Conservation (phyloP, 2,888 invertebrate genomes). For the Andrena praecox region DNA sequence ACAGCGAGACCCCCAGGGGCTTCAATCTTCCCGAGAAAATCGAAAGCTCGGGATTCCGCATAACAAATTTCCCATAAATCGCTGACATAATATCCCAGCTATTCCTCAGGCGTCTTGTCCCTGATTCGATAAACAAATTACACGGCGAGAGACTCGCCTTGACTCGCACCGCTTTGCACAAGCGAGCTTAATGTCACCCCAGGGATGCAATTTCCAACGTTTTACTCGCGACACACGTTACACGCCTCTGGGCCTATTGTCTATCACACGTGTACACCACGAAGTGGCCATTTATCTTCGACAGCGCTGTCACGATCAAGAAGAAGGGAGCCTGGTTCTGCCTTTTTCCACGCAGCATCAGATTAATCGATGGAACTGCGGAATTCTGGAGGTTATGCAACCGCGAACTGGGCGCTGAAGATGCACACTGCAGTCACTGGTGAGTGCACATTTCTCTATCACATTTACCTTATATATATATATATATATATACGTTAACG, state of each 20-base stretch:
- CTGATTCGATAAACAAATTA: constrained; percentile 72
- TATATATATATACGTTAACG: not conserved
- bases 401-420: not conserved
- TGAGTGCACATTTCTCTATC: constrained; percentile 43
- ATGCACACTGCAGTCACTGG: constrained; percentile 28
- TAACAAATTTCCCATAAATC: constrained; percentile 31
- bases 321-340: constrained; percentile 33
- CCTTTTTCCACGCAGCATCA: constrained; percentile 13
- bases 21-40: not conserved
- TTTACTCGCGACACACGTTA: constrained; percentile 65
- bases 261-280: constrained; percentile 38
- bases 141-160: constrained; percentile 46
- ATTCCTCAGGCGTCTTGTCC: constrained; percentile 56
- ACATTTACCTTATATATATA: not conserved
- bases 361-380: constrained; percentile 14
- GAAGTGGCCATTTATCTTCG: constrained; percentile 57
- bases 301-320: constrained; percentile 52
- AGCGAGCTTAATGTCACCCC: constrained; percentile 61
- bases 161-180: constrained; percentile 25
- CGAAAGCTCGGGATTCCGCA: not conserved
- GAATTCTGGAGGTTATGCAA: constrained; percentile 1
- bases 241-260: constrained; percentile 65
- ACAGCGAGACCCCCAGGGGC: not conserved
- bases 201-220: constrained; percentile 71
- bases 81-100: constrained; percentile 46